These are phyloP conservation scores for Serranus cabrilla DNA, from an alignment of 2,797 vertebrate genomes.

Conservation along the genomic window DNA sequence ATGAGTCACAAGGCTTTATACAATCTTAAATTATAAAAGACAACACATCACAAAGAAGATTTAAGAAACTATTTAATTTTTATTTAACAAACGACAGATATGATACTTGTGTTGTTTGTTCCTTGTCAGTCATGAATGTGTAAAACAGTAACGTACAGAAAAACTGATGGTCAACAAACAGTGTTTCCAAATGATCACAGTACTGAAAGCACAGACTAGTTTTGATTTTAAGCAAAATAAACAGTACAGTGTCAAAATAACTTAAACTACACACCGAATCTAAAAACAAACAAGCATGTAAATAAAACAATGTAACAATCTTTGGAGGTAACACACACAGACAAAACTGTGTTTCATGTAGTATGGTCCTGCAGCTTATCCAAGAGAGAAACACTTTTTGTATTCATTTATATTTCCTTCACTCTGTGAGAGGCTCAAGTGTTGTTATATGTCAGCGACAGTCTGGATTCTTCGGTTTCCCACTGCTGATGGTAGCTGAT, in stretches of 20 bases:
- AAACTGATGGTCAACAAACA: slow-evolving; percentile 6
- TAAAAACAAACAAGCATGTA: slow-evolving; percentile 1
- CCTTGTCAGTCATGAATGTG: slow-evolving; percentile 10
- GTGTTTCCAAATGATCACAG: neutral
- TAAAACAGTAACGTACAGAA: slow-evolving; percentile 12
- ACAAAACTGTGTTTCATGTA: slow-evolving; percentile 14
- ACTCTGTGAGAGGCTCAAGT: neutral
- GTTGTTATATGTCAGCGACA: slow-evolving; percentile 1
- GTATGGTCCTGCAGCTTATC: slow-evolving; percentile 3
- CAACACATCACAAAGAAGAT: neutral
- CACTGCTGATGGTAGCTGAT: neutral
- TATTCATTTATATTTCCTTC: slow-evolving; percentile 8
- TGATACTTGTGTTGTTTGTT: neutral
- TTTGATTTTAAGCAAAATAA: slow-evolving; percentile 12
- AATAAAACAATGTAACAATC: neutral
- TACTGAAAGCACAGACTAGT: neutral
- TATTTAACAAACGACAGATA: slow-evolving; percentile 26
- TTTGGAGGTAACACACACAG: neutral
- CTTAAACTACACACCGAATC: neutral
- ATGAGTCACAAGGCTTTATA: too few species aligned
- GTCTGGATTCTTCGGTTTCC: slow-evolving; percentile 15
- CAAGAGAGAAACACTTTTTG: slow-evolving; percentile 5
- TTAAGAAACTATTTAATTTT: neutral
- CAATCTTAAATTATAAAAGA: slow-evolving; percentile 8
- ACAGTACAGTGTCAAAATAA: neutral